Evolutionary conservation across 35 echinoderm and acorn worm species (phyloP).

Genomic region (Hemicentrotus pulcherrimus): DNA sequence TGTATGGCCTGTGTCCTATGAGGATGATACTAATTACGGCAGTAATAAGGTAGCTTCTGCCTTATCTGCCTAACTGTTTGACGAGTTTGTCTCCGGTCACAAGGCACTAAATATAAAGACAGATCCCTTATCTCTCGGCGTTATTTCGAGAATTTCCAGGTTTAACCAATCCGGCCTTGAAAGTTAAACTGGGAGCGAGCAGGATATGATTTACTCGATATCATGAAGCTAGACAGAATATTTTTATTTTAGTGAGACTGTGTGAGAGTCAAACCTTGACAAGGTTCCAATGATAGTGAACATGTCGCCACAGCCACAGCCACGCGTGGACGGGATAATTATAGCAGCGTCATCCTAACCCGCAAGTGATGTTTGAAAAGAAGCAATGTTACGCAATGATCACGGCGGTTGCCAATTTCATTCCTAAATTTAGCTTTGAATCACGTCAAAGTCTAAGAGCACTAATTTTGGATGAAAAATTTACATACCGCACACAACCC

Average conservation of each 20-base stretch:
- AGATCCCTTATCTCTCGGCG: background rate
- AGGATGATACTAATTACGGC: no score
- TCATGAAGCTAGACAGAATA: background rate
- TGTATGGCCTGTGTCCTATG: no score
- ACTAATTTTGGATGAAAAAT: background rate
- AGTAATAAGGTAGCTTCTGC: no score
- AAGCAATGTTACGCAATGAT: background rate
- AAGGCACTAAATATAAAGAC: background rate
- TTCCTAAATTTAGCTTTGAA: background rate
- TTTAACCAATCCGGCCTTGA: slow-evolving; percentile 27
- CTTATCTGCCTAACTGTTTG: slow-evolving; percentile 7
- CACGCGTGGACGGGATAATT: background rate
- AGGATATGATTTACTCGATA: slow-evolving; percentile 11
- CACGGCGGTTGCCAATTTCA: background rate
- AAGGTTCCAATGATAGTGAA: background rate
- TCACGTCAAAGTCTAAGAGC: background rate
- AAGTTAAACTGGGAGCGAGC: background rate
- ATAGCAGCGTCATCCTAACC: background rate
- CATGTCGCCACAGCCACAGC: background rate
- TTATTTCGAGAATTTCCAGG: slow-evolving; percentile 23
- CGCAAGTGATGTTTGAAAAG: background rate
- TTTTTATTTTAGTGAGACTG: background rate
- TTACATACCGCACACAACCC: background rate
- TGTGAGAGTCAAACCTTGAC: background rate
- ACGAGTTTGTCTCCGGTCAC: background rate